Evolutionary conservation across 2,888 invertebrate genomes (phyloP).

Genomic region (Notodonta ziczac): DNA sequence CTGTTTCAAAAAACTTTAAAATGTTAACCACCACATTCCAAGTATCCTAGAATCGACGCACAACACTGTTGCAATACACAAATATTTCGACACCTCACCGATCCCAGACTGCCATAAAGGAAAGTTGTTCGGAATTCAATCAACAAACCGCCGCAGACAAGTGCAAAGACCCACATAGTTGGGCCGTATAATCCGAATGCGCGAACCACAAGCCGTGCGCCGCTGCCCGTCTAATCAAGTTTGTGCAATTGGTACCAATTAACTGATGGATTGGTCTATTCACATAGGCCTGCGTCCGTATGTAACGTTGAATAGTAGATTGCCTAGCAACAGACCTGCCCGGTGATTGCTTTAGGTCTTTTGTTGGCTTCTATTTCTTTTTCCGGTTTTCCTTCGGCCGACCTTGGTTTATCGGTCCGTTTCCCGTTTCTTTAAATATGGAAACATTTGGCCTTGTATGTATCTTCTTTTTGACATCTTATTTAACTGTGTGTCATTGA

Average conservation of each 20-base stretch:
- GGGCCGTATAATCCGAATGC: conserved; percentile 28
- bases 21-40: no score
- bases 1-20: no score
- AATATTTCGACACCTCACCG: conserved; percentile 4
- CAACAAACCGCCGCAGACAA: conserved; percentile 17
- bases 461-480: neutral
- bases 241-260: conserved; percentile 56
- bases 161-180: conserved; percentile 20
- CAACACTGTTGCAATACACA: neutral
- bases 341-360: conserved; percentile 22
- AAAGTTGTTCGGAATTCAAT: conserved; percentile 14
- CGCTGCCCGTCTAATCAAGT: conserved; percentile 42
- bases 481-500: neutral
- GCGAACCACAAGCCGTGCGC: conserved; percentile 30
- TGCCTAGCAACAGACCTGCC: conserved; percentile 20
- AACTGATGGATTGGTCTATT: conserved; percentile 25
- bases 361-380: conserved; percentile 2
- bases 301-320: conserved; percentile 19
- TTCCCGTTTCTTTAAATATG: neutral
- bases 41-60: no score
- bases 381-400: neutral
- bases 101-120: conserved; percentile 5
- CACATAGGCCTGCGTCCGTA: conserved; percentile 13
- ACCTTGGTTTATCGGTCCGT: neutral
- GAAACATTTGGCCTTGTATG: neutral